Evolutionary conservation across 2,888 invertebrate genomes (phyloP).

Genomic region (Aproaerema taeniolella): DNA sequence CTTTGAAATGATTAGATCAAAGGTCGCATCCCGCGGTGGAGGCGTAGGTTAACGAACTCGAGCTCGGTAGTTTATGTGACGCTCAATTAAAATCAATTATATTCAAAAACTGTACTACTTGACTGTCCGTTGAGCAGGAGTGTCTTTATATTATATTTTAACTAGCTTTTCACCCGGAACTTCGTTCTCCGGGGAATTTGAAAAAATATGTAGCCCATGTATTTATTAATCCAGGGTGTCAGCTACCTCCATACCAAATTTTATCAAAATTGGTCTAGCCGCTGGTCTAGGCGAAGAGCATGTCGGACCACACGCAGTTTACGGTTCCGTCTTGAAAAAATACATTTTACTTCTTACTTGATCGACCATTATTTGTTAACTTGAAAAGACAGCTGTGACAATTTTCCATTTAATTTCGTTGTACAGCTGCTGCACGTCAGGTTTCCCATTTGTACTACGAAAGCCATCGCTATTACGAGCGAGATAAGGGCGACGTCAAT

Average conservation of each 20-base stretch:
- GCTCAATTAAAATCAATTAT: constrained; percentile 14
- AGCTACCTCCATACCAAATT: too few relatives aligned
- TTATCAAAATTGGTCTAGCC: too few relatives aligned
- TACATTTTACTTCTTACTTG: background rate
- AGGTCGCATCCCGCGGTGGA: constrained; percentile 11
- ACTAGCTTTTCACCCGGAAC: too few relatives aligned
- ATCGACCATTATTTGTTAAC: too few relatives aligned
- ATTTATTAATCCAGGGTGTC: background rate
- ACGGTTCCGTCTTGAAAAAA: background rate
- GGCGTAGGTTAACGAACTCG: constrained; percentile 11
- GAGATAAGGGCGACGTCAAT: too few relatives aligned
- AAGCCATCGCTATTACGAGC: too few relatives aligned
- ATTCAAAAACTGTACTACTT: constrained; percentile 15
- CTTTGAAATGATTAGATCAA: constrained; percentile 5
- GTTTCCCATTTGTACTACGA: too few relatives aligned
- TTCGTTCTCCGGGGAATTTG: background rate
- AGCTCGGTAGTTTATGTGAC: constrained; percentile 2
- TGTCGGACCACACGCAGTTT: background rate
- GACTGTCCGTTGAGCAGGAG: background rate
- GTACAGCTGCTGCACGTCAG: too few relatives aligned
- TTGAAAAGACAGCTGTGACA: too few relatives aligned
- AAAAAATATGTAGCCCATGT: background rate
- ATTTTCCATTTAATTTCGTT: too few relatives aligned
- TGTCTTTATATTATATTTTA: too few relatives aligned
- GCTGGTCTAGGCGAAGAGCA: too few relatives aligned